phyloP scores from a whole-genome alignment of 2,113 vertebrate species.

The Perca schrenkii region DNA sequence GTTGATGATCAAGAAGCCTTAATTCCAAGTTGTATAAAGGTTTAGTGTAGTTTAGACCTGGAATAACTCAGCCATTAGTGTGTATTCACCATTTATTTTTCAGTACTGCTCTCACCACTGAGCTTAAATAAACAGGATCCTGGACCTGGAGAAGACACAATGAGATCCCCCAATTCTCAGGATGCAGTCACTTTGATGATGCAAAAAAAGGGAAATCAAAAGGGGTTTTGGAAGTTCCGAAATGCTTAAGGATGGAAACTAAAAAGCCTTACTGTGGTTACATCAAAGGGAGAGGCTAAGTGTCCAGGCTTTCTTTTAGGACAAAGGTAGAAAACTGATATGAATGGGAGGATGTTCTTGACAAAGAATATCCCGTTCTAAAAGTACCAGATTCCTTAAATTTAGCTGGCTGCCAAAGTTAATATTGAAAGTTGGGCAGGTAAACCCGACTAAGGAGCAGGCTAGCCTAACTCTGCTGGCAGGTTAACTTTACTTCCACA shows the following conservation, averaged over 20 bases:
- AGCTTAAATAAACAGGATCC: slow-evolving; percentile 32
- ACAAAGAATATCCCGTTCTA: slow-evolving; percentile 7
- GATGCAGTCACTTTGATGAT: slow-evolving; percentile 58
- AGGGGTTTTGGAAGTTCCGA: slow-evolving; percentile 30
- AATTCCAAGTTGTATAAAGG: background rate
- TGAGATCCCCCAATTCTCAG: slow-evolving; percentile 9
- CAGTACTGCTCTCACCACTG: background rate
- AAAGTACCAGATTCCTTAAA: background rate
- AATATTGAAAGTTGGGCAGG: slow-evolving; percentile 3
- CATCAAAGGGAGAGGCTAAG: slow-evolving; percentile 53
- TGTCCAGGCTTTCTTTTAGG: slow-evolving; percentile 15
- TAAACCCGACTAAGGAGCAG: background rate
- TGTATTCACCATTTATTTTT: slow-evolving; percentile 31
- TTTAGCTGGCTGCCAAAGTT: background rate
- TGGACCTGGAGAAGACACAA: slow-evolving; percentile 25
- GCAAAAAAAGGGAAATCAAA: slow-evolving; percentile 31
- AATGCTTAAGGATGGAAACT: slow-evolving; percentile 35
- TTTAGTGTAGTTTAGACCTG: slow-evolving; percentile 15
- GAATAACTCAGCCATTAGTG: slow-evolving; percentile 17
- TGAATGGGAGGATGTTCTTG: background rate
- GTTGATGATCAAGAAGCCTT: background rate
- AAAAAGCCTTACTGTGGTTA: slow-evolving; percentile 43
- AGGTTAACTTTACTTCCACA: slow-evolving; percentile 37
- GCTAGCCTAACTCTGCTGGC: slow-evolving; percentile 2
- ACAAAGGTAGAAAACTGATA: slow-evolving; percentile 1